Base-by-base conservation (phyloP, 2,113 vertebrate species). In the Dasyprocta punctata region DNA sequence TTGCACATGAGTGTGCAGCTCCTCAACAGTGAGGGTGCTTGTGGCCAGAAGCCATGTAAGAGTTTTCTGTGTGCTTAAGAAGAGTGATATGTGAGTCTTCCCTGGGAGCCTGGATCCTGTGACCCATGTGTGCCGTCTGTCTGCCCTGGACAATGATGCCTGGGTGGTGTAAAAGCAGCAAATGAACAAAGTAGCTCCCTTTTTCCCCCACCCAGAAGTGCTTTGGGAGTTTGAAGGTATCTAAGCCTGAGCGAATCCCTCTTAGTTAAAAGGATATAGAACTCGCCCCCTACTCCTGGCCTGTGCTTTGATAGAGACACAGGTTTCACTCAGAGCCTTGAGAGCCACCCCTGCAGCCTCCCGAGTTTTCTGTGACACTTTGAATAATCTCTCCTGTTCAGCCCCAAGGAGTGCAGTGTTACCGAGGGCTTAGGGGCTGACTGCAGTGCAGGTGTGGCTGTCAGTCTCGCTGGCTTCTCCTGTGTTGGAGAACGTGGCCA, bases 401-500 rank as follows among this genome's bases (percentile, higher is more conserved):
- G 5, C 67, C 26, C 0, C 0, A 0, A 28, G 67, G 0, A 11
- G 56, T 26, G 52, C 86, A 44, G 71, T 77, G 86, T 33, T 67
- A 11, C 95, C 69, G 4, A 0, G 88, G 95, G 91, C 93, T 92
- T 95, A 16, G 65, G 93, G 87, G 93, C 93, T 30, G 73, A 88
- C 80, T 58, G 33, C 47, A 83, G 63, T 22, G 41, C 73, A n/a
- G n/a, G 77, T 33, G 63, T 97, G 63, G 0, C 0, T 19, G 1
- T 67, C 86, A 1, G 0, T 41, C 69, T 81, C 47, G 0, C 3
- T 7, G 77, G 75, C 67, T 33, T 73, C 65, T 63, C 16, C 71
- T 65, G 0, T 0, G 5, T 89, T 78, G 33, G 0, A 0, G 2
- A 54, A 41, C 0, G 0, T 63, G 54, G 44, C 3, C 3, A 17